These are phyloP conservation scores for Augochlora pura DNA, from an alignment of 1,140 invertebrate genomes.

Conservation along the genomic window DNA sequence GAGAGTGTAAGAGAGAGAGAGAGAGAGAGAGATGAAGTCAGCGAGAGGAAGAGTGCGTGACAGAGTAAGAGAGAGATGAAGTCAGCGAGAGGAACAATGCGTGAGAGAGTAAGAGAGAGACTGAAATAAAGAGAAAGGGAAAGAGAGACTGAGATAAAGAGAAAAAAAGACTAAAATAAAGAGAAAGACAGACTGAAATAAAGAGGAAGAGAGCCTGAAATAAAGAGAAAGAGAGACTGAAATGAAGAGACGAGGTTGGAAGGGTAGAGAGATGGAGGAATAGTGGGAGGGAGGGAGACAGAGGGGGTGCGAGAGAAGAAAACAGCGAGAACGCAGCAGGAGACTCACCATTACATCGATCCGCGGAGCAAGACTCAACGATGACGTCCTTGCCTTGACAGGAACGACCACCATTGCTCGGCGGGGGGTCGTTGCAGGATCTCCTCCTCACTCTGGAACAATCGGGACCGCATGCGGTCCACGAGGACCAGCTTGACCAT, in stretches of 20 bases:
- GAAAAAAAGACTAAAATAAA: no score
- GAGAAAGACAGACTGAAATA: no score
- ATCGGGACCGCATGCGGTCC: slow-evolving; percentile 92
- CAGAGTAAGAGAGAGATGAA: no score
- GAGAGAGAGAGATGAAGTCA: no score
- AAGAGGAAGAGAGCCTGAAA: no score
- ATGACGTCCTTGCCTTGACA: slow-evolving; percentile 86
- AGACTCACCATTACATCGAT: slow-evolving; percentile 78
- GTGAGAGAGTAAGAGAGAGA: no score
- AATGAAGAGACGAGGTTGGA: not conserved
- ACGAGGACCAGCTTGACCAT: slow-evolving; percentile 93
- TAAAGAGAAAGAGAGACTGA: no score
- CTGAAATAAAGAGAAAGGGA: no score
- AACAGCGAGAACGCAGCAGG: slow-evolving; percentile 41
- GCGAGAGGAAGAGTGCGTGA: no score
- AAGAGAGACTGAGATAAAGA: no score
- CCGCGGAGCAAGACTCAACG: slow-evolving; percentile 80
- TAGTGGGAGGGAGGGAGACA: not conserved
- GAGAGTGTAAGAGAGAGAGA: no score
- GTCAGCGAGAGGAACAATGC: no score
- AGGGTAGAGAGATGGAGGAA: not conserved
- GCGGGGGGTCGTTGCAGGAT: slow-evolving; percentile 87
- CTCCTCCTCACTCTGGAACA: slow-evolving; percentile 89
- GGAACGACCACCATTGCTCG: slow-evolving; percentile 83
- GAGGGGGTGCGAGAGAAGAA: not conserved